A percentile compares a stretch with the other conserved stretches of the same genome.
Conservation (phyloP, 1,140 invertebrate species). For the Arctopsyche grandis region DNA sequence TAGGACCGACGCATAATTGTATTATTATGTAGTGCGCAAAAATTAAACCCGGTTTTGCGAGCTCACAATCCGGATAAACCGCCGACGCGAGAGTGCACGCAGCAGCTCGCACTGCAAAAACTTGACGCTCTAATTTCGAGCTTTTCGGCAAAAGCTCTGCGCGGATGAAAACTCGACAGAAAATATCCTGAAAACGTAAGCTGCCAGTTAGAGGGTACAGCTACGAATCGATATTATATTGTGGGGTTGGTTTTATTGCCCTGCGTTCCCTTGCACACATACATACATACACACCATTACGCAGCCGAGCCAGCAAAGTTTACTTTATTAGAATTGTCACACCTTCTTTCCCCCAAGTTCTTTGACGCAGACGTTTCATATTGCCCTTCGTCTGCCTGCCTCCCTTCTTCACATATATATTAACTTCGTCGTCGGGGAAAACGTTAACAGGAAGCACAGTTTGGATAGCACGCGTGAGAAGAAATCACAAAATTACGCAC, state of each 20-base stretch:
- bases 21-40: slow-evolving; percentile 17
- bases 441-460: not conserved
- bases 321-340: slow-evolving; percentile 54
- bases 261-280: not conserved
- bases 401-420: slow-evolving; percentile 13
- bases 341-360: slow-evolving; percentile 44
- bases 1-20: not conserved
- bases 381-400: slow-evolving; percentile 10
- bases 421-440: slow-evolving; percentile 8
- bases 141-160: not conserved
- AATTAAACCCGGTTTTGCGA: slow-evolving; percentile 29
- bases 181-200: no score
- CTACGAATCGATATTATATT: slow-evolving; percentile 48
- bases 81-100: not conserved
- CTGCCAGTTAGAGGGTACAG: not conserved
- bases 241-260: slow-evolving; percentile 44
- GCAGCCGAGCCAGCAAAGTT: slow-evolving; percentile 28
- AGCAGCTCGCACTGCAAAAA: no score
- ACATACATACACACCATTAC: not conserved
- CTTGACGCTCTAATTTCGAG: not conserved
- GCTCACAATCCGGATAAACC: not conserved
- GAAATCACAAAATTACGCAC: slow-evolving; percentile 23
- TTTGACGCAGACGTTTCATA: slow-evolving; percentile 40
- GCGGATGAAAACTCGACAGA: no score
- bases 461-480: not conserved